These are phyloP conservation scores for Eubasilissa splendida DNA, from an alignment of 2,888 invertebrate species.

Conservation along the genomic window DNA sequence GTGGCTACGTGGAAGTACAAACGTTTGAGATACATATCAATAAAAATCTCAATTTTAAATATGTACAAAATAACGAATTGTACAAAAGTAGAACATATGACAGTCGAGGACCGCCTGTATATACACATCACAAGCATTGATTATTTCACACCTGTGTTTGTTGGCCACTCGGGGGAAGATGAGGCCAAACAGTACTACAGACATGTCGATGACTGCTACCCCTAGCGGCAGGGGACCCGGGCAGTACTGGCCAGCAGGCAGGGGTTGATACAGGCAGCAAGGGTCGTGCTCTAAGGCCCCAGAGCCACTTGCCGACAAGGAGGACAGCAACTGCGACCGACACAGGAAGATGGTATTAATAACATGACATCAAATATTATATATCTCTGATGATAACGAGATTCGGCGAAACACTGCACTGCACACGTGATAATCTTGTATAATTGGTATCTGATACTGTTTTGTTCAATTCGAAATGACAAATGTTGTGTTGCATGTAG, in stretches of 20 bases:
- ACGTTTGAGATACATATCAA: no score
- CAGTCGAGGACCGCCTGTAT: neutral
- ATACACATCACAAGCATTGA: neutral
- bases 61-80: no score
- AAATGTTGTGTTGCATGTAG: neutral
- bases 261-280: constrained; percentile 88
- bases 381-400: no score
- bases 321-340: constrained; percentile 82
- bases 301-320: constrained; percentile 95
- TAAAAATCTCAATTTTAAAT: no score
- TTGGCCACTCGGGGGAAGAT: constrained; percentile 95
- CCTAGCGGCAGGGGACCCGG: constrained; percentile 92
- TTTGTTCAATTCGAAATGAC: neutral
- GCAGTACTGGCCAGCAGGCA: constrained; percentile 67
- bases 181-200: constrained; percentile 92
- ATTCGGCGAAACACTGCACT: no score
- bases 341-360: no score
- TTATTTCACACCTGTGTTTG: constrained; percentile 81
- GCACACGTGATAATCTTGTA: no score
- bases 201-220: constrained; percentile 96
- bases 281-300: constrained; percentile 98
- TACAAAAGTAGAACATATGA: no score
- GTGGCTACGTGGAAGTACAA: no score
- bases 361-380: no score
- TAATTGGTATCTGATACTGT: no score